These are phyloP conservation scores for Oceanites oceanicus DNA, from an alignment of 2,113 vertebrate species.

Conservation along the genomic window DNA sequence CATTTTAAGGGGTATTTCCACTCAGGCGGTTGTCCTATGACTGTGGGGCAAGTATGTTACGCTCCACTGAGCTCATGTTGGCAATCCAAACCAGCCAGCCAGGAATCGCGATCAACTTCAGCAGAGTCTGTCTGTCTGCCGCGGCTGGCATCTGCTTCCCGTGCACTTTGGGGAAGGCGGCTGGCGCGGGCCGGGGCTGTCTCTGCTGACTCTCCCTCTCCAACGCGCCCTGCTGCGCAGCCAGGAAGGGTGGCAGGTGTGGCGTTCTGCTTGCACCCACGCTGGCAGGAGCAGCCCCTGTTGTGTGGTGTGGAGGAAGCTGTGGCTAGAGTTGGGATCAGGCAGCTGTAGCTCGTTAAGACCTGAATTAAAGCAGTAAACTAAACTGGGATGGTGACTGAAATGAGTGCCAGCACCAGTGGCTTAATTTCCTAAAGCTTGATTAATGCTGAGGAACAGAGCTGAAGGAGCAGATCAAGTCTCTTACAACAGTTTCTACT, in stretches of 20 bases:
- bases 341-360: too few species aligned
- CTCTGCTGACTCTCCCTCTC: neutral
- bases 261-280: neutral
- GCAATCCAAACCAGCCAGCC: accelerated
- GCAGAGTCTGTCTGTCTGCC: too few species aligned
- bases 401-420: accelerated
- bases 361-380: neutral
- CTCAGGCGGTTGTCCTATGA: accelerated
- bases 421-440: neutral
- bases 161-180: too few species aligned
- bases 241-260: neutral
- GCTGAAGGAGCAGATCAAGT: accelerated
- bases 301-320: neutral
- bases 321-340: accelerated
- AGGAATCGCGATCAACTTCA: neutral
- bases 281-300: too few species aligned
- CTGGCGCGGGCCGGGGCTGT: too few species aligned
- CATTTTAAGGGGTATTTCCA: neutral
- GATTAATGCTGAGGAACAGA: too few species aligned
- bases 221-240: neutral
- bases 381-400: neutral
- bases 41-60: accelerated
- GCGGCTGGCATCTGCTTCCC: neutral
- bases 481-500: neutral
- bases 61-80: too few species aligned